phyloP scores from a whole-genome alignment of 1,140 invertebrate species.

The Tetramorium parvispinum region DNA sequence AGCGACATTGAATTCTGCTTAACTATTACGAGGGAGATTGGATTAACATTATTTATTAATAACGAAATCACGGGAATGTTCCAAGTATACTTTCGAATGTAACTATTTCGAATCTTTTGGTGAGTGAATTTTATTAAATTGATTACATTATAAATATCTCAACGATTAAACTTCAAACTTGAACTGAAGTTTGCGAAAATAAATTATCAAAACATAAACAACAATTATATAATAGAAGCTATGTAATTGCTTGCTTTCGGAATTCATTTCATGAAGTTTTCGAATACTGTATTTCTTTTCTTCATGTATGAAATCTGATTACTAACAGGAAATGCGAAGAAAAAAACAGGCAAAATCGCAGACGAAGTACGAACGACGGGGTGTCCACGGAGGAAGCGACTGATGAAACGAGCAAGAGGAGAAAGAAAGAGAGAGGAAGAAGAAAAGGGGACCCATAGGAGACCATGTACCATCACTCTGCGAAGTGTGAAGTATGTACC shows the following conservation, averaged over 20 bases:
- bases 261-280: not conserved
- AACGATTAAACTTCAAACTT: not conserved
- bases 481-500: constrained; percentile 26
- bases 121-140: not conserved
- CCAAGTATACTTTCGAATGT: not conserved
- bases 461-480: not conserved
- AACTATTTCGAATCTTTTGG: not conserved
- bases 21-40: not conserved
- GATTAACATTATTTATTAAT: not conserved
- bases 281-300: not conserved
- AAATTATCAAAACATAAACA: not conserved
- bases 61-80: not conserved
- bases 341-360: constrained; percentile 11
- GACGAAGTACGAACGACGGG: not conserved
- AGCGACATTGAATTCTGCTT: not conserved
- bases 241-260: not conserved
- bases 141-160: not conserved
- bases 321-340: constrained; percentile 3
- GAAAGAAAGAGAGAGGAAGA: not conserved
- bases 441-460: not conserved
- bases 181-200: not conserved
- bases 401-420: not conserved
- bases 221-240: not conserved
- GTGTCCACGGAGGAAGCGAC: not conserved
- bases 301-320: constrained; percentile 27